Conservation (phyloP, 1,140 invertebrate species). For the Drosophila pachea region DNA sequence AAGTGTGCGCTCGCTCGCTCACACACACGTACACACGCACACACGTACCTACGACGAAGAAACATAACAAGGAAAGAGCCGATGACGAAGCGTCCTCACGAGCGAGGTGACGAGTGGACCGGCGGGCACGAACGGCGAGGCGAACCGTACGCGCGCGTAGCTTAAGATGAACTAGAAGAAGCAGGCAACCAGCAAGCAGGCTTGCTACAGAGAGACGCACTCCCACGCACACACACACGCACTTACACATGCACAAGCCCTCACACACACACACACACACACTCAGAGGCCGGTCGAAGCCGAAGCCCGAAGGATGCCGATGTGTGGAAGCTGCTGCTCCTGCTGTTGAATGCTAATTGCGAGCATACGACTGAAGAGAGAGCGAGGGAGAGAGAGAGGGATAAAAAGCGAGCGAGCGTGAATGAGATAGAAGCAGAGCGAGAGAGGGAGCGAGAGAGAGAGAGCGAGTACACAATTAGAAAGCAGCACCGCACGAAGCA, state of each 20-base stretch:
- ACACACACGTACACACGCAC: conserved; percentile 37
- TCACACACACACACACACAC: conserved; percentile 23
- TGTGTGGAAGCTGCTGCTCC: conserved; percentile 40
- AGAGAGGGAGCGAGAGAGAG: conserved; percentile 35
- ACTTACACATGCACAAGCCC: conserved; percentile 21
- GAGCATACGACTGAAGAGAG: conserved; percentile 28
- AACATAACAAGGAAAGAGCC: conserved; percentile 59
- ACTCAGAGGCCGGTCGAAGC: conserved; percentile 18
- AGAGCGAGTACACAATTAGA: conserved; percentile 70
- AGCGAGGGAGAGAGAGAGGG: conserved; percentile 17
- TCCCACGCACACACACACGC: conserved; percentile 26
- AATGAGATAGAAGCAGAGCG: conserved; percentile 42
- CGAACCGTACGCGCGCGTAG: conserved; percentile 73
- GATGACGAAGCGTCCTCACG: conserved; percentile 47
- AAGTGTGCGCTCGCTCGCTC: conserved; percentile 73
- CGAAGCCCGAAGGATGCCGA: conserved; percentile 45
- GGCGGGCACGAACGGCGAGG: conserved; percentile 48
- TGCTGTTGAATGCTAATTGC: conserved; percentile 64
- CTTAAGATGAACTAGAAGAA: conserved; percentile 78
- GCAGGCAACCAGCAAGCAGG: conserved; percentile 66
- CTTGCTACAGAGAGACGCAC: conserved; percentile 41
- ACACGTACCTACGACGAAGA: conserved; percentile 63
- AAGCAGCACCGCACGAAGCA: conserved; percentile 65
- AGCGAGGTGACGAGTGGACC: conserved; percentile 40
- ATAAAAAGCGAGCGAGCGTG: conserved; percentile 16